Percentiles rank a stretch among this genome's conserved stretches.
Conservation (phyloP, 2,888 invertebrate genomes). For the Terebella lapidaria region DNA sequence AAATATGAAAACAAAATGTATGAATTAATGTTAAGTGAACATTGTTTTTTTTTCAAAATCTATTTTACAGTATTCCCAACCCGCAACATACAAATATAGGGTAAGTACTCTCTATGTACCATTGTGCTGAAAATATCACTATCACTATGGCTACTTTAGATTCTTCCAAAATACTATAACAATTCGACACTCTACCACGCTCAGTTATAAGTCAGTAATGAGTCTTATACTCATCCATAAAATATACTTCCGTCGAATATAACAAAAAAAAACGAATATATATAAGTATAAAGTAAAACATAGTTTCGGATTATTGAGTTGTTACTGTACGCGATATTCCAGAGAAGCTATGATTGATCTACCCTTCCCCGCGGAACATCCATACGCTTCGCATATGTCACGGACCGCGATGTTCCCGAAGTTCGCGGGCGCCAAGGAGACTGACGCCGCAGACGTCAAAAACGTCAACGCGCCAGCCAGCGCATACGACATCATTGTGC, state of each 20-base stretch:
- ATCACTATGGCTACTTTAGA: neutral
- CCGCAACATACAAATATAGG: neutral
- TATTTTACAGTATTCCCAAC: neutral
- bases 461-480: constrained; percentile 44
- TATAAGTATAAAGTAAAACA: neutral
- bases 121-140: neutral
- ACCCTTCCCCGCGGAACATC: constrained; percentile 49
- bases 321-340: neutral
- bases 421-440: constrained; percentile 42
- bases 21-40: too few species aligned
- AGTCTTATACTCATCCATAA: too few species aligned
- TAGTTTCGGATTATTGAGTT: too few species aligned
- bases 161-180: too few species aligned
- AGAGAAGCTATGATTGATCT: neutral
- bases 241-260: too few species aligned
- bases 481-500: constrained; percentile 36
- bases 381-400: constrained; percentile 44
- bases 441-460: constrained; percentile 39
- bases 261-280: neutral
- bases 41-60: neutral
- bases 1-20: too few species aligned
- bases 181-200: too few species aligned
- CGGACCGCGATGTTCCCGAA: constrained; percentile 43
- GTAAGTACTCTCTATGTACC: neutral
- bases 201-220: too few species aligned